phyloP scores from a whole-genome alignment of 1,140 invertebrate genomes.

The Pentalonia nigronervosa region DNA sequence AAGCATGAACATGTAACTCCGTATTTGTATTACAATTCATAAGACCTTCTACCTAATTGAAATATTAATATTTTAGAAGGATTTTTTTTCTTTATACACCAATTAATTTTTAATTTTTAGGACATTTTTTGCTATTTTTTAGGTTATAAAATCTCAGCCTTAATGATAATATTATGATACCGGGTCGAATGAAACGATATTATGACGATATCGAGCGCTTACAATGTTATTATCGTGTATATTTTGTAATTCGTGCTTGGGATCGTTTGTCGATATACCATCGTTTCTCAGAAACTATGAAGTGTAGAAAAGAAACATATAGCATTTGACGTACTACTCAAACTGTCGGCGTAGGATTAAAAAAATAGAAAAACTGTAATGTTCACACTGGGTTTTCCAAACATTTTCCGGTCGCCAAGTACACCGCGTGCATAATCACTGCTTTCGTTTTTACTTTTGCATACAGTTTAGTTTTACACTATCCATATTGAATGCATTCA shows the following conservation, averaged over 20 bases:
- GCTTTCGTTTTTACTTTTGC: not conserved
- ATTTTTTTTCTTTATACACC: too few species aligned
- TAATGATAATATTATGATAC: not conserved
- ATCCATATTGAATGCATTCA: not conserved
- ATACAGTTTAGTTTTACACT: not conserved
- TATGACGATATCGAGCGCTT: too few species aligned
- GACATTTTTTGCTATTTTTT: too few species aligned
- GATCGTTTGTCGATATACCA: not conserved
- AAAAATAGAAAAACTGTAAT: not conserved
- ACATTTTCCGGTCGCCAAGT: not conserved
- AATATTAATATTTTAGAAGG: too few species aligned
- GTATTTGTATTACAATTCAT: too few species aligned
- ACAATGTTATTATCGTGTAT: not conserved
- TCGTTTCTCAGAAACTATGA: too few species aligned
- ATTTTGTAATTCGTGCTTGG: not conserved
- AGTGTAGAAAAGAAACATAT: not conserved
- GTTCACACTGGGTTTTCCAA: not conserved
- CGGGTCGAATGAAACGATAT: not conserved
- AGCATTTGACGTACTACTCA: not conserved
- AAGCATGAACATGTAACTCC: too few species aligned
- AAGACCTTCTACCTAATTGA: too few species aligned
- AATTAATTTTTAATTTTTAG: too few species aligned
- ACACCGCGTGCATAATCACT: not conserved
- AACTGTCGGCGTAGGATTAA: not conserved
- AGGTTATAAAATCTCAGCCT: not conserved